Conservation (phyloP, 2,888 invertebrate genomes). For the Pterobdella sp. region DNA sequence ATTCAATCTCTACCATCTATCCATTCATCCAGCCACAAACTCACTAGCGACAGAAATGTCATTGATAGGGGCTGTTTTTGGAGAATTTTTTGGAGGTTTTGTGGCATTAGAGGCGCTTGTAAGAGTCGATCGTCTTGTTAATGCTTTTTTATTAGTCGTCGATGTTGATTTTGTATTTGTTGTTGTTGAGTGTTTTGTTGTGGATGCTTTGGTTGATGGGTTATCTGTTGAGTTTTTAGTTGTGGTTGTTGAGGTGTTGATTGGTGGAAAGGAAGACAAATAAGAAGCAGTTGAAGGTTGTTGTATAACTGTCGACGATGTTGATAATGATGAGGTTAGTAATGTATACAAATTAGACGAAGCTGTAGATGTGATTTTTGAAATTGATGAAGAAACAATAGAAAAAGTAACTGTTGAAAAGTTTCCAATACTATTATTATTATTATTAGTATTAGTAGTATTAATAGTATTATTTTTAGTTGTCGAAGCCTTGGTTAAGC, state of each 20-base stretch:
- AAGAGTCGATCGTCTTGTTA: neutral
- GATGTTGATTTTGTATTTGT: neutral
- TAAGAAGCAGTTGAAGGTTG: neutral
- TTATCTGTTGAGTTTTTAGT: neutral
- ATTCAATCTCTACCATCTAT: neutral
- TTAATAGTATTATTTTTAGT: too few relatives aligned
- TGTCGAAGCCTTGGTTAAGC: too few relatives aligned
- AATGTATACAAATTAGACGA: too few relatives aligned
- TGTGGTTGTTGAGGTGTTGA: neutral
- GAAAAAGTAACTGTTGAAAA: too few relatives aligned
- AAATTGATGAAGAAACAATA: too few relatives aligned
- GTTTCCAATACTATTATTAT: too few relatives aligned
- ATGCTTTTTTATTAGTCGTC: neutral
- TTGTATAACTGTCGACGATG: neutral
- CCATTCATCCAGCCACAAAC: too few relatives aligned
- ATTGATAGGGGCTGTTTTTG: neutral
- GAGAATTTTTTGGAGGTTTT: neutral
- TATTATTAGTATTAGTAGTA: too few relatives aligned
- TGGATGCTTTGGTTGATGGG: neutral
- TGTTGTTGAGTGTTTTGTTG: neutral
- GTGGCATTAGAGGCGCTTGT: neutral
- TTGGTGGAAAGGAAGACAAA: neutral
- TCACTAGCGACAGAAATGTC: neutral
- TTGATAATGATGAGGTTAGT: too few relatives aligned
- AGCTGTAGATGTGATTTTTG: too few relatives aligned